Percentiles rank a stretch among this genome's conserved stretches.
Evolutionary conservation across 2,888 invertebrate species (phyloP).

Genomic region (Trachelus stipa): DNA sequence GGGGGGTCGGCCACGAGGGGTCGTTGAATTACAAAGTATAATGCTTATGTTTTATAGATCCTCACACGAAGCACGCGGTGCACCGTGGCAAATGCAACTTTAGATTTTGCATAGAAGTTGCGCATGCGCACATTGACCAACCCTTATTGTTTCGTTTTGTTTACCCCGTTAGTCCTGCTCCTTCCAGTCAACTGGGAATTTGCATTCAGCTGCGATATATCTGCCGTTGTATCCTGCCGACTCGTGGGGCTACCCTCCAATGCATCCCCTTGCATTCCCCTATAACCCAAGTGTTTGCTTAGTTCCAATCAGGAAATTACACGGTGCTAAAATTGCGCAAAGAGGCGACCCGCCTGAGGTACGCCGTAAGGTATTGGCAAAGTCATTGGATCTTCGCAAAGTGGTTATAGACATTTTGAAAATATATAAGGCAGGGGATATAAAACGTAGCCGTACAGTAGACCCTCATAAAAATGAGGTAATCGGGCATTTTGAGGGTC

Average conservation of each 20-base stretch:
- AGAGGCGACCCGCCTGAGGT: neutral
- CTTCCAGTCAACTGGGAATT: slow-evolving; percentile 16
- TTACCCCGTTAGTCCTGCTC: slow-evolving; percentile 8
- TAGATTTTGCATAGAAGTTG: slow-evolving; percentile 24
- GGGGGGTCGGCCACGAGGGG: too few species aligned
- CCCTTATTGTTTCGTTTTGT: slow-evolving; percentile 11
- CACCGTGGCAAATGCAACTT: slow-evolving; percentile 14
- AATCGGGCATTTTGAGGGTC: neutral
- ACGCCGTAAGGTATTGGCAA: neutral
- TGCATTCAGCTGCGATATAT: slow-evolving; percentile 9
- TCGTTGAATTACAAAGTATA: slow-evolving; percentile 54
- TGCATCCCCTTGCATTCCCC: neutral
- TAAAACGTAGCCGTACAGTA: neutral
- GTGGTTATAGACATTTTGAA: neutral
- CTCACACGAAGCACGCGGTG: slow-evolving; percentile 16
- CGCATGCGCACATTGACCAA: slow-evolving; percentile 21
- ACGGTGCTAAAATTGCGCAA: neutral
- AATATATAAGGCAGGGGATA: neutral
- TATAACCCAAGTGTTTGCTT: neutral
- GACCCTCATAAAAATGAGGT: neutral
- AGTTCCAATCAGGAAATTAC: neutral
- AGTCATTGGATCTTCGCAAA: neutral
- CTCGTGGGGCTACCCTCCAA: neutral
- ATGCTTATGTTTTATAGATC: slow-evolving; percentile 54
- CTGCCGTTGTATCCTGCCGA: neutral